These are phyloP conservation scores for Leptodactylus fallax DNA, from an alignment of 2,797 vertebrate species.

Conservation along the genomic window DNA sequence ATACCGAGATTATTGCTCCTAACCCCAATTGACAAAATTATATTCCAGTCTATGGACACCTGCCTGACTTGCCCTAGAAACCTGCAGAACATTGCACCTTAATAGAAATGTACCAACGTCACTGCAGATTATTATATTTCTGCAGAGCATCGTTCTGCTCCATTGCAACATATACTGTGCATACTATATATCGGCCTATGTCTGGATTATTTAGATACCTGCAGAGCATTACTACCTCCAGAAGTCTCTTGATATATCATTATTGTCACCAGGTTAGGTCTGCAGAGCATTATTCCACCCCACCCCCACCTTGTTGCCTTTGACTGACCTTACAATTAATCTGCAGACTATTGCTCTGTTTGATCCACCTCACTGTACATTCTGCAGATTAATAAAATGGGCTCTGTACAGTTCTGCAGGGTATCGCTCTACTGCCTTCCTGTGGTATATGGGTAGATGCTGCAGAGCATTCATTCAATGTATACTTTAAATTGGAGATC, in stretches of 20 bases:
- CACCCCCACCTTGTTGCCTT: not conserved
- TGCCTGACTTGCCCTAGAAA: not conserved
- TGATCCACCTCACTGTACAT: not conserved
- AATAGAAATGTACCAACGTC: not conserved
- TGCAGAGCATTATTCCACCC: not conserved
- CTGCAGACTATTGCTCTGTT: constrained; percentile 3
- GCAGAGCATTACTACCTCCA: not conserved
- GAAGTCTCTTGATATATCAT: not conserved
- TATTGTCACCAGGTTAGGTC: not conserved
- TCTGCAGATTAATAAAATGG: not conserved
- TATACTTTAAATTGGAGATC: not conserved
- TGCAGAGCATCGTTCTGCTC: not conserved
- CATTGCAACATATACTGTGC: too few species aligned
- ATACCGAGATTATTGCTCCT: too few species aligned
- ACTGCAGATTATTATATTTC: not conserved
- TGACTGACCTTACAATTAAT: not conserved
- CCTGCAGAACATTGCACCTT: not conserved
- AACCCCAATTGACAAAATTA: too few species aligned
- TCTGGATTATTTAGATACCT: not conserved
- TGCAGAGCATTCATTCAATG: not conserved
- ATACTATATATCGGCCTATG: not conserved
- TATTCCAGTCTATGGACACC: not conserved
- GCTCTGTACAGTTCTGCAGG: not conserved
- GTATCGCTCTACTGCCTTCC: not conserved
- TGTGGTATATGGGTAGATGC: not conserved